phyloP scores from a whole-genome alignment of 2,888 invertebrate species.

The Oxystoma pomonae region DNA sequence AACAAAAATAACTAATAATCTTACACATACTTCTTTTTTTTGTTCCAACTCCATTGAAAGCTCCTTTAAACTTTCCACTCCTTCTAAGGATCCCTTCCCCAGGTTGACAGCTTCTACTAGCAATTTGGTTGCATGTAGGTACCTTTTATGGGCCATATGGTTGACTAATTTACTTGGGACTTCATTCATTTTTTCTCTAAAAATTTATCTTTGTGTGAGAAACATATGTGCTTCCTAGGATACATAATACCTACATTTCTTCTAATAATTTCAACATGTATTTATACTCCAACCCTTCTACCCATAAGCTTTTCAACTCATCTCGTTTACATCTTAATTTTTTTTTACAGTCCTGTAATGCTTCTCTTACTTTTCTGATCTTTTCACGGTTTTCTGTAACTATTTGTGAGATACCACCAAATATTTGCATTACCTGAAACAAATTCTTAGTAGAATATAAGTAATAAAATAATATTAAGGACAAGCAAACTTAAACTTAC shows the following conservation, averaged over 20 bases:
- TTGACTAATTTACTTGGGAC: constrained; percentile 65
- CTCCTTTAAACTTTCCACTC: constrained; percentile 80
- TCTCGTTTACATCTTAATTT: constrained; percentile 86
- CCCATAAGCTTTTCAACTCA: constrained; percentile 90
- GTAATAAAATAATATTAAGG: too few relatives aligned
- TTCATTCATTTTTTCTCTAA: constrained; percentile 69
- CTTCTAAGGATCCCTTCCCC: constrained; percentile 69
- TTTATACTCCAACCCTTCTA: constrained; percentile 94
- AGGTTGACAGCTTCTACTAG: constrained; percentile 66
- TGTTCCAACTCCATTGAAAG: constrained; percentile 70
- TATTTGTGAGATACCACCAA: constrained; percentile 70
- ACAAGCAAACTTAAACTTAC: constrained; percentile 53
- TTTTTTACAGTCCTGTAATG: constrained; percentile 76
- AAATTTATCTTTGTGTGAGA: neutral
- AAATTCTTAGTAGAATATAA: constrained; percentile 5
- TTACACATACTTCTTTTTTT: constrained; percentile 56
- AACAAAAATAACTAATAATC: neutral
- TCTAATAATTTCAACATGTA: constrained; percentile 84
- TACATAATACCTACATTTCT: constrained; percentile 66
- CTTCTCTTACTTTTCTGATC: constrained; percentile 75
- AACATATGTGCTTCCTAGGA: neutral
- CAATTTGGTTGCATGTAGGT: constrained; percentile 80
- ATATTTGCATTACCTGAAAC: constrained; percentile 58
- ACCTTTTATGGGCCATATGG: constrained; percentile 69
- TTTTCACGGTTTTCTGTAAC: constrained; percentile 73